Evolutionary conservation across 1,140 invertebrate species (phyloP), one percentile per base, ranked within the genome.

Genomic region (Cydia amplana): DNA sequence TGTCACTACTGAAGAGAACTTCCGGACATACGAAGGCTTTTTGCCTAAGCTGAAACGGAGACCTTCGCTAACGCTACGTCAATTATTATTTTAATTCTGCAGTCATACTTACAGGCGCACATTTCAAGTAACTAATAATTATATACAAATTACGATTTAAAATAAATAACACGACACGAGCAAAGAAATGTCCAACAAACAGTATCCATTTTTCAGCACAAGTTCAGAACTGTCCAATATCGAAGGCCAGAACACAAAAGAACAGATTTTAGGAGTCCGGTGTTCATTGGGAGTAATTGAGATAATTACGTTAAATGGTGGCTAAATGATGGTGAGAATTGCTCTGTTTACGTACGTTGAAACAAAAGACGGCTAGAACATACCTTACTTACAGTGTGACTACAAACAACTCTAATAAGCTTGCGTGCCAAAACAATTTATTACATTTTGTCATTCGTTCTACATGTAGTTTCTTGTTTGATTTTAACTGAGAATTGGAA

Each of bases 321-420:
- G 64, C 28, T 67, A 67, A 67, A 36, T 67, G 64, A 36, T 67
- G 64, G 25, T n/a, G 25, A 67, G 25, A 32, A 67, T 67, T 28
- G 64, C 16, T 18, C 51, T 55, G 51, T 55, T 55, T 55, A 18
- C 51, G 49, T 18, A 51, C 49, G n/a, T 55, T 46, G 43, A 16
- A 46, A 46, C 43, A 4, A 5, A 32, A 6, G 32, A 6, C 32
- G 3, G 25, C 25, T 25, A 25, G 25, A 25, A 25, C 3, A 25
- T 25, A 25, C n/a, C n/a, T n/a, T n/a, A n/a, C n/a, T n/a, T n/a
- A n/a, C 25, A 25, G 25, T 25, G 25, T 25, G 25, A 25, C 25
- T 25, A 25, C 25, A 3, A 25, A 25, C 25, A 25, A 25, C 1
- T 3, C 3, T 3, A 25, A 25, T 25, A 25, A 25, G 25, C 25